A percentile compares a stretch with the other conserved stretches of the same genome.
These are phyloP conservation scores for Acrocephalus arundinaceus DNA, from an alignment of 2,113 vertebrate species.

Conservation along the genomic window DNA sequence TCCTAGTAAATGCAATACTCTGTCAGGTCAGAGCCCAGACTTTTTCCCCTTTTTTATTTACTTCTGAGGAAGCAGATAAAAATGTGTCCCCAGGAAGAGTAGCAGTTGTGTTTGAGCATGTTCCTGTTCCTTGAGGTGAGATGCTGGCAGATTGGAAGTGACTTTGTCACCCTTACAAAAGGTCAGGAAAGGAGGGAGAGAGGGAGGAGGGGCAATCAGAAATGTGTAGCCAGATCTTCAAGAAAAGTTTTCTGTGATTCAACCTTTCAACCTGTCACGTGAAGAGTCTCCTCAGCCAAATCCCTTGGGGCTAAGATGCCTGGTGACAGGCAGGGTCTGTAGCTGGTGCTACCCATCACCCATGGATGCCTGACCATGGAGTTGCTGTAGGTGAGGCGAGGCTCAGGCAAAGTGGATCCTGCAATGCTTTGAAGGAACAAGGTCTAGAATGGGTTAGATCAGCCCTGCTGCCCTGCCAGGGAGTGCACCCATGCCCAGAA, in stretches of 20 bases:
- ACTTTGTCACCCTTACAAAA: neutral
- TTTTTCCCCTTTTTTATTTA: neutral
- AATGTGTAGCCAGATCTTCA: neutral
- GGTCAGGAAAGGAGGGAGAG: neutral
- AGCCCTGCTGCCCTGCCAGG: neutral
- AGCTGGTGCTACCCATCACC: neutral
- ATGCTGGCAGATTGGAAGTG: conserved; percentile 20
- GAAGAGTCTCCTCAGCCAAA: neutral
- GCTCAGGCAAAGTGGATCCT: neutral
- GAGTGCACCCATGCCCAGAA: neutral
- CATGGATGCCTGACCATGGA: neutral
- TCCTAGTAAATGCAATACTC: neutral
- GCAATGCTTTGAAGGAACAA: neutral
- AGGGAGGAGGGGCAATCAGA: neutral
- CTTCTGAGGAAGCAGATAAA: neutral
- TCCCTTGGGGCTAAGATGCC: neutral
- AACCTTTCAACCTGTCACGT: neutral
- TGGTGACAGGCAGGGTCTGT: neutral
- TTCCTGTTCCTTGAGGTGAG: neutral
- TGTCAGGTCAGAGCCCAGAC: neutral
- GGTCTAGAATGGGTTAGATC: neutral
- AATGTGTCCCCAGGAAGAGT: neutral
- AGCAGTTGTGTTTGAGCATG: neutral
- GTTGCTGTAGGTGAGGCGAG: neutral
- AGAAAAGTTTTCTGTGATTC: neutral